These are phyloP conservation scores for Aradophagus sp. DNA, from an alignment of 1,140 invertebrate genomes.

Conservation along the genomic window DNA sequence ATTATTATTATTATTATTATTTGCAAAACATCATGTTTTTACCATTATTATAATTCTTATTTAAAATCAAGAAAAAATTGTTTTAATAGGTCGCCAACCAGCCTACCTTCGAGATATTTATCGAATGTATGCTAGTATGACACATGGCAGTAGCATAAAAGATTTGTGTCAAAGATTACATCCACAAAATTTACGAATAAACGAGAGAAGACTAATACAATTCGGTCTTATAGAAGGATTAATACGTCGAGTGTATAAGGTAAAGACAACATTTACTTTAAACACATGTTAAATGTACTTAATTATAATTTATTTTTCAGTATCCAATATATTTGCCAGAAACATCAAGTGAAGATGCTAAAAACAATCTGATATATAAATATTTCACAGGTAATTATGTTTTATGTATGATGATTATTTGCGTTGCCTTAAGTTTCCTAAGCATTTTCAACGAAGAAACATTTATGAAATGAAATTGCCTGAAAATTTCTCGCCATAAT, in stretches of 20 bases:
- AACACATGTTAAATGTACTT: no score
- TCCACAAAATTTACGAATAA: conserved; percentile 83
- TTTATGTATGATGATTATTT: no score
- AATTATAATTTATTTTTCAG: conserved; percentile 46
- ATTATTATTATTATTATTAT: no score
- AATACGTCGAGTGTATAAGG: conserved; percentile 88
- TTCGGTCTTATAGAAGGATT: conserved; percentile 92
- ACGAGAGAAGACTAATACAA: conserved; percentile 91
- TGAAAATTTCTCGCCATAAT: no score
- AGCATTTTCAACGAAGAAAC: no score
- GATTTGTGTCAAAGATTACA: conserved; percentile 88
- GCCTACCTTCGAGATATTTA: conserved; percentile 83
- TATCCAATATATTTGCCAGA: conserved; percentile 74
- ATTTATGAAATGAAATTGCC: no score
- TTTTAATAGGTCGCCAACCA: conserved; percentile 70
- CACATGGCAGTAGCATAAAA: conserved; percentile 87
- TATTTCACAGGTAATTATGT: conserved; percentile 82
- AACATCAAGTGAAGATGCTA: conserved; percentile 62
- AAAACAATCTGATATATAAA: conserved; percentile 71
- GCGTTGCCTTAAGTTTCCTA: no score
- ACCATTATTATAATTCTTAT: no score
- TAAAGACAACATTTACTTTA: conserved; percentile 3
- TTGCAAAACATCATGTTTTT: no score
- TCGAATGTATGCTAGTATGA: conserved; percentile 87
- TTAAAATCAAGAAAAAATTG: no score